phyloP scores from a whole-genome alignment of 2,797 vertebrate species.

The Lepus oiostolus region DNA sequence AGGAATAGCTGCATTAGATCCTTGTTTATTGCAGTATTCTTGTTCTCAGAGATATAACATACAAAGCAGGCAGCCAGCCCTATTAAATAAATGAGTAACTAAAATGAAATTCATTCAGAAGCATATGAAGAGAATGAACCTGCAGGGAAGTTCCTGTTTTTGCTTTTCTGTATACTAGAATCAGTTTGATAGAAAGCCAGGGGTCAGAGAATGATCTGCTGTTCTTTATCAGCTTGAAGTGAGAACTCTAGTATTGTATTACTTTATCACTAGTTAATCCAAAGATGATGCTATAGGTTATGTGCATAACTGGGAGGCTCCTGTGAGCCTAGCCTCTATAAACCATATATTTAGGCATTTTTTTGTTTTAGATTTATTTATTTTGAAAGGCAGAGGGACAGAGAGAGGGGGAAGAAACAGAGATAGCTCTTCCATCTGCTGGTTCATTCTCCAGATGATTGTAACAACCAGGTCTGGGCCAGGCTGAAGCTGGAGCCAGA shows the following conservation, averaged over 20 bases:
- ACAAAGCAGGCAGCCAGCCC: conserved; percentile 10
- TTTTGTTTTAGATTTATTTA: no score
- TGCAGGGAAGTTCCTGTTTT: conserved; percentile 53
- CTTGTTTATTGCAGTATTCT: not conserved
- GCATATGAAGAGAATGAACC: conserved; percentile 34
- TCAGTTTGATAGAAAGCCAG: not conserved
- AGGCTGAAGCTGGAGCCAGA: no score
- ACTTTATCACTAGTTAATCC: conserved; percentile 36
- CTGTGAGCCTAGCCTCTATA: not conserved
- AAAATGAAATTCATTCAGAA: conserved; percentile 45
- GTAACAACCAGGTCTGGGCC: no score
- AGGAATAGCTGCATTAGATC: not conserved
- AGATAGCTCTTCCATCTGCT: no score
- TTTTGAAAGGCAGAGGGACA: no score
- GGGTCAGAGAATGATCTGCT: conserved; percentile 27
- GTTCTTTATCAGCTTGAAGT: not conserved
- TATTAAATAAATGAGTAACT: conserved; percentile 44
- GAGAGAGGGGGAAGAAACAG: no score
- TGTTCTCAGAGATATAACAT: conserved; percentile 24
- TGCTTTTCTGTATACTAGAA: conserved; percentile 2
- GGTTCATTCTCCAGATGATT: no score
- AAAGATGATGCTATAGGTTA: conserved; percentile 42
- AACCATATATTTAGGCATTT: not conserved
- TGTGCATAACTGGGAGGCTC: conserved; percentile 7
- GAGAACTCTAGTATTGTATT: not conserved